Percentiles rank a stretch among this genome's conserved stretches.
phyloP scores from a whole-genome alignment of 1,140 invertebrate species.

The Sogatella furcifera region DNA sequence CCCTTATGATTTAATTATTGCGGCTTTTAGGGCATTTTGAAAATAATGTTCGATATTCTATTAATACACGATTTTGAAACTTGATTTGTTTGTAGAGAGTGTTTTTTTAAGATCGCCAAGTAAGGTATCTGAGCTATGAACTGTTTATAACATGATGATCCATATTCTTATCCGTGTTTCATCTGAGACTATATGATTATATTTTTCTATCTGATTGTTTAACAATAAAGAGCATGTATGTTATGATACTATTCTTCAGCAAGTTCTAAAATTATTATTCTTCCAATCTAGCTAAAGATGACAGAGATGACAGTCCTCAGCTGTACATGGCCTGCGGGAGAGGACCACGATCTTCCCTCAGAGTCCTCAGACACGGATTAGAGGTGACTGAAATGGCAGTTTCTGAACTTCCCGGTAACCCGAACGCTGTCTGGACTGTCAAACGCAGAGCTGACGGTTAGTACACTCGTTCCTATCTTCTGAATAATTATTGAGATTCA shows the following conservation, averaged over 20 bases:
- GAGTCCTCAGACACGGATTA: slow-evolving; percentile 91
- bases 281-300: slow-evolving; percentile 31
- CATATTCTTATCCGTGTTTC: slow-evolving; percentile 13
- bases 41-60: too few species aligned
- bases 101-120: too few species aligned
- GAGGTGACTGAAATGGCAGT: slow-evolving; percentile 99
- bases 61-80: too few species aligned
- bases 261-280: neutral
- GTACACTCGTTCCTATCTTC: slow-evolving; percentile 24
- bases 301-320: slow-evolving; percentile 98
- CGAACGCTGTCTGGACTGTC: slow-evolving; percentile 99
- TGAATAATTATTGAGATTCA: too few species aligned
- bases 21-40: too few species aligned
- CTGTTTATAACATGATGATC: neutral
- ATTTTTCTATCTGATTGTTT: too few species aligned
- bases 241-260: neutral
- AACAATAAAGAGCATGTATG: too few species aligned
- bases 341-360: slow-evolving; percentile 82
- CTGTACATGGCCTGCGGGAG: slow-evolving; percentile 92
- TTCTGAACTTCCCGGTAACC: slow-evolving; percentile 96
- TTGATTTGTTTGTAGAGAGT: too few species aligned
- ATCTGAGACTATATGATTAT: slow-evolving; percentile 1
- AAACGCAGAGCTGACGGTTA: slow-evolving; percentile 90
- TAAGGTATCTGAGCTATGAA: too few species aligned
- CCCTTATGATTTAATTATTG: too few species aligned